A percentile compares a stretch with the other conserved stretches of the same genome.
Evolutionary conservation across 1,140 invertebrate species (phyloP).

Genomic region (Leptinotarsa undecemlineata): DNA sequence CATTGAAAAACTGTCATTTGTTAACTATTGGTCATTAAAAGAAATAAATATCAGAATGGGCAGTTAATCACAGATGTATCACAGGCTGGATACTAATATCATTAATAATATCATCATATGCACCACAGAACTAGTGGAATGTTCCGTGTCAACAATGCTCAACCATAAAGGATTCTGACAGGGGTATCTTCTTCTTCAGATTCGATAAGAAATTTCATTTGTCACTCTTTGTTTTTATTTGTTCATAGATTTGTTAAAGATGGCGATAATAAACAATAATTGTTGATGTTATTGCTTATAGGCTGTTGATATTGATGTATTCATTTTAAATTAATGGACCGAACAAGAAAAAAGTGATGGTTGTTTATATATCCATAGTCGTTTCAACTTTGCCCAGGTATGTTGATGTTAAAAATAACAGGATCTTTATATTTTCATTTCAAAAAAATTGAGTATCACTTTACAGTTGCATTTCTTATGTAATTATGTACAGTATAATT

Average conservation of each 20-base stretch:
- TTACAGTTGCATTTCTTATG: neutral
- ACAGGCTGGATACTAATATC: too few species aligned
- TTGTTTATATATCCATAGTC: slow-evolving; percentile 32
- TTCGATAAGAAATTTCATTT: too few species aligned
- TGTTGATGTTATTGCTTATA: slow-evolving; percentile 3
- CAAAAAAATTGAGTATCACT: neutral
- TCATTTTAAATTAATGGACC: slow-evolving; percentile 31
- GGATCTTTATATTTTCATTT: neutral
- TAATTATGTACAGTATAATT: neutral
- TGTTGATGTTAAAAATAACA: slow-evolving; percentile 2
- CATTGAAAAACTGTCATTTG: too few species aligned
- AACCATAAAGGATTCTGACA: too few species aligned
- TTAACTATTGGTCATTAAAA: too few species aligned
- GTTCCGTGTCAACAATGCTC: too few species aligned
- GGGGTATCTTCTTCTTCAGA: too few species aligned
- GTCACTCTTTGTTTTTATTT: neutral
- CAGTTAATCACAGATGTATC: too few species aligned
- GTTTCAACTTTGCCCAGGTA: slow-evolving; percentile 27
- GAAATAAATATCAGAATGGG: too few species aligned
- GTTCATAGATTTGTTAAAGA: slow-evolving; percentile 11
- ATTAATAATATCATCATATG: too few species aligned
- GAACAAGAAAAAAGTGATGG: slow-evolving; percentile 37
- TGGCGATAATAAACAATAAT: slow-evolving; percentile 22
- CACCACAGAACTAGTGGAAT: too few species aligned
- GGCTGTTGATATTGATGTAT: neutral